phyloP scores from a whole-genome alignment of 1,140 invertebrate genomes.

The Tenebrio molitor region DNA sequence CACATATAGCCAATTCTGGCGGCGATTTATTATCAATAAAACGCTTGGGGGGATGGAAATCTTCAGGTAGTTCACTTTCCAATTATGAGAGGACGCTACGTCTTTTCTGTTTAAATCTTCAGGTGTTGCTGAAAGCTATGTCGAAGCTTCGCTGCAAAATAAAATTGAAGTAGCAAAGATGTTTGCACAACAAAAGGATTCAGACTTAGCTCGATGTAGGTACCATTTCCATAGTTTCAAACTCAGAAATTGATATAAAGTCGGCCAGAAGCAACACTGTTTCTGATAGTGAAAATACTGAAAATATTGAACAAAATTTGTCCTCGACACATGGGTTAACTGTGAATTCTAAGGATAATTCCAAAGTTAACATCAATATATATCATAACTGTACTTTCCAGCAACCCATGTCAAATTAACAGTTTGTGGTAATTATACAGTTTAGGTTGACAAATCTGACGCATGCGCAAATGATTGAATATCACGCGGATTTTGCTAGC shows the following conservation, averaged over 20 bases:
- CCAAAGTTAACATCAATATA: constrained; percentile 8
- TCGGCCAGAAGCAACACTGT: background rate
- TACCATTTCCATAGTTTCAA: constrained; percentile 3
- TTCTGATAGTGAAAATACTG: background rate
- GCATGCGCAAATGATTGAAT: too few species aligned
- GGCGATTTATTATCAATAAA: constrained; percentile 26
- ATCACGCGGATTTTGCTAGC: too few species aligned
- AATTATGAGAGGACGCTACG: background rate
- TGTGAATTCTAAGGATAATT: constrained; percentile 11
- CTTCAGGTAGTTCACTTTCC: constrained; percentile 5
- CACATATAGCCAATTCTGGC: constrained; percentile 37
- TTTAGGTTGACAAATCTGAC: too few species aligned
- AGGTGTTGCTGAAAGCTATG: constrained; percentile 28
- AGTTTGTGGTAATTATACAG: too few species aligned
- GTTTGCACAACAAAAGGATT: constrained; percentile 20
- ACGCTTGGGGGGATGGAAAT: constrained; percentile 22
- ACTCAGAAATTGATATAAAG: background rate
- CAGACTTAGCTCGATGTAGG: constrained; percentile 8
- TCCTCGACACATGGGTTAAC: constrained; percentile 13
- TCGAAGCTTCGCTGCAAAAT: constrained; percentile 31
- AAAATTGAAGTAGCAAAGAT: constrained; percentile 4
- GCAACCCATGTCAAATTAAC: background rate
- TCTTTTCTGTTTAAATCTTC: constrained; percentile 1
- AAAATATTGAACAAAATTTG: constrained; percentile 8
- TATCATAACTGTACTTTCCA: constrained; percentile 17